Conservation (phyloP, 2,888 invertebrate genomes). For the Cheilosia vulpina region DNA sequence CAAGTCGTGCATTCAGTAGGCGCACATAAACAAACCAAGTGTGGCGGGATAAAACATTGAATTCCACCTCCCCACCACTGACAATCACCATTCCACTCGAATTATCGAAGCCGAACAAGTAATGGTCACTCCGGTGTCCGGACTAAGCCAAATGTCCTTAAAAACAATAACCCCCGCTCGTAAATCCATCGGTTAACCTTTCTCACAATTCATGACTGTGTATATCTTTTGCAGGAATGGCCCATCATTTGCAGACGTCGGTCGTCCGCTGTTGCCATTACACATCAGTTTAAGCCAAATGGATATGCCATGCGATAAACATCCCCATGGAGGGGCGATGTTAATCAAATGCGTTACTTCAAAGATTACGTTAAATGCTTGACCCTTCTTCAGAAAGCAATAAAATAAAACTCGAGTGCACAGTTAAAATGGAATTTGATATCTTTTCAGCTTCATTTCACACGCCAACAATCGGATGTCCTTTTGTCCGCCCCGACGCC, state of each 20-base stretch:
- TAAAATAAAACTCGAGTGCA: conserved; percentile 57
- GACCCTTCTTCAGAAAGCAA: conserved; percentile 65
- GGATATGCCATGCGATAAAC: neutral
- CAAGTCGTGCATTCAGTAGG: no score
- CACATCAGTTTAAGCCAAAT: neutral
- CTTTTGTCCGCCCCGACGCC: conserved; percentile 34
- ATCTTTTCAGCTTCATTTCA: conserved; percentile 62
- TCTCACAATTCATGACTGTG: neutral
- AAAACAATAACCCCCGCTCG: neutral
- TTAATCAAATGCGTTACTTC: conserved; percentile 64
- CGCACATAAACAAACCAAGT: no score
- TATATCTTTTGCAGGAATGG: conserved; percentile 7
- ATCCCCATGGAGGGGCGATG: conserved; percentile 20
- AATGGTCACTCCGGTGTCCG: neutral
- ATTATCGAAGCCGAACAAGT: neutral
- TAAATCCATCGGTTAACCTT: conserved; percentile 10
- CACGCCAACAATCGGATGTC: conserved; percentile 57
- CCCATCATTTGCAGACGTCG: neutral
- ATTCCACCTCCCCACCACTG: no score
- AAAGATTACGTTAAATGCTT: conserved; percentile 61
- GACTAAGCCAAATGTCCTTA: neutral
- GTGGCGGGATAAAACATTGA: no score
- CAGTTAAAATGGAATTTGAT: conserved; percentile 62
- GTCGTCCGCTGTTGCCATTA: neutral
- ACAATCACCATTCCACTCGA: neutral